Conservation (phyloP, 2,797 vertebrate species). For the Xenops minutus region DNA sequence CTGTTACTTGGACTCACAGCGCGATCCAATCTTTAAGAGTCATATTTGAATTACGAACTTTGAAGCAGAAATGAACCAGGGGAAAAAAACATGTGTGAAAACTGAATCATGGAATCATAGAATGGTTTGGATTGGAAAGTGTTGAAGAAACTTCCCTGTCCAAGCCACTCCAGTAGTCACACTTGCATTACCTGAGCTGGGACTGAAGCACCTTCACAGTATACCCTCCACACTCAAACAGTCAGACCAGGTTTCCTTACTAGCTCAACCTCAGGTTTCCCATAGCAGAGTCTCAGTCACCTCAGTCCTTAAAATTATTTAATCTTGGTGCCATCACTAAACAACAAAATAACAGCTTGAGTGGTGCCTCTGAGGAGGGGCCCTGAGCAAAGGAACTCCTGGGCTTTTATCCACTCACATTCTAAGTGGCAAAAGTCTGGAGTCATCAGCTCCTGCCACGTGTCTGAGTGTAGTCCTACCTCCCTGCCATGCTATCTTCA, state of each 20-base stretch:
- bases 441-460: rapidly evolving
- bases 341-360: neutral
- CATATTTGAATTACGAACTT: neutral
- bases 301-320: neutral
- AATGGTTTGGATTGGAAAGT: neutral
- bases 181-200: neutral
- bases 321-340: neutral
- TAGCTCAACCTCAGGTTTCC: rapidly evolving
- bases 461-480: no score
- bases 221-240: neutral
- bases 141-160: neutral
- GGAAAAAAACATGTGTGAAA: neutral
- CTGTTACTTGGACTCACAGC: neutral
- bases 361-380: rapidly evolving
- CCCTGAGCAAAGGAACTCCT: neutral
- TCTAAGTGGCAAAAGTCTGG: neutral
- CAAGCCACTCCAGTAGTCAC: neutral
- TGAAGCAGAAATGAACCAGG: neutral
- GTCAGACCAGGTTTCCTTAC: neutral
- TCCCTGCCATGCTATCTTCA: neutral
- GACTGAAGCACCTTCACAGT: rapidly evolving
- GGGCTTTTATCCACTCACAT: neutral
- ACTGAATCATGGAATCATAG: neutral
- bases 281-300: neutral
- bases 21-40: neutral